A percentile compares a stretch with the other conserved stretches of the same genome.
Conservation (phyloP, 1,140 invertebrate genomes). For the Drosophila carrolli region DNA sequence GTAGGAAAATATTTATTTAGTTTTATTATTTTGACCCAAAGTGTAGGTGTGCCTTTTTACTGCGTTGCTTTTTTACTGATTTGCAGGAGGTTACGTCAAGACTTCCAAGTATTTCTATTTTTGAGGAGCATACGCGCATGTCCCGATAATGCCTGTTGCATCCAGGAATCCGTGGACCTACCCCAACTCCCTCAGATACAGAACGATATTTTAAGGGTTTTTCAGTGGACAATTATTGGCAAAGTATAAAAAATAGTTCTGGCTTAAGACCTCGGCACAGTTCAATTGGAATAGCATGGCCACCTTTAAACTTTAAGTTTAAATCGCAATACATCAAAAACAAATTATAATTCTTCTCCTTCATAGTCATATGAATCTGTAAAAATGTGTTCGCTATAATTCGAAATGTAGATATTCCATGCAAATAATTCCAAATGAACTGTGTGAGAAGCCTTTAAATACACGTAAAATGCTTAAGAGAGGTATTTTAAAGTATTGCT, state of each 20-base stretch:
- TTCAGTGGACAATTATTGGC: slow-evolving; percentile 5
- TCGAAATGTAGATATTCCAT: not conserved
- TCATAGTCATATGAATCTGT: not conserved
- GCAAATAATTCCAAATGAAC: not conserved
- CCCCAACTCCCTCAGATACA: slow-evolving; percentile 6
- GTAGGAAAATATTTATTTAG: not conserved
- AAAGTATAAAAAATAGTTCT: slow-evolving; percentile 20
- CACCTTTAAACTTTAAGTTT: no score
- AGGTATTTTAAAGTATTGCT: slow-evolving; percentile 29
- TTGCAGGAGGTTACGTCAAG: not conserved
- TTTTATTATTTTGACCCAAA: slow-evolving; percentile 1
- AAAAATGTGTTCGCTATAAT: not conserved
- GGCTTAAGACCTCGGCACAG: not conserved
- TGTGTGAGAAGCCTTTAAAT: not conserved
- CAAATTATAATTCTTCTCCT: no score
- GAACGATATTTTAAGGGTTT: not conserved
- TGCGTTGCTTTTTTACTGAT: slow-evolving; percentile 3
- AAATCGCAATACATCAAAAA: no score
- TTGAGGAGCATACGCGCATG: slow-evolving; percentile 7
- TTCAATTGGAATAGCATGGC: slow-evolving; percentile 1
- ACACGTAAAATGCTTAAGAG: slow-evolving; percentile 17
- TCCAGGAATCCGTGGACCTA: slow-evolving; percentile 2
- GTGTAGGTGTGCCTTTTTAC: not conserved
- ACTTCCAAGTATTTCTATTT: not conserved
- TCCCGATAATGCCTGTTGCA: slow-evolving; percentile 34